Evolutionary conservation across 2,888 invertebrate genomes (phyloP), one percentile per base, ranked within the genome.

Genomic region (Danaus chrysippus): DNA sequence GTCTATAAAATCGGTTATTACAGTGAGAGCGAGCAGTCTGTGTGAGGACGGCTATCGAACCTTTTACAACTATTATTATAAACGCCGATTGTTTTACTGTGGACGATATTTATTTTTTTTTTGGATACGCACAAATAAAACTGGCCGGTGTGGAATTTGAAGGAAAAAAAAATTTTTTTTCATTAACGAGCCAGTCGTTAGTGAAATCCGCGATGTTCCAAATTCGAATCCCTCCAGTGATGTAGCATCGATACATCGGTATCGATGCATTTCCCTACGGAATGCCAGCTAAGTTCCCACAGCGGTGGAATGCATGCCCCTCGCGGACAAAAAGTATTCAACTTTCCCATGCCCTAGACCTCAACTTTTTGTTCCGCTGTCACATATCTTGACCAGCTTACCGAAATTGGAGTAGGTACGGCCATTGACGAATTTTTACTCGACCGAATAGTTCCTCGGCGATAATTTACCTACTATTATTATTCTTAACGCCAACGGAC

Each of bases 271-370:
- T 87, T 87, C 86, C 86, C 85, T 86, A 76, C 66, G 83, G 88
- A 87, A 90, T 89, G 84, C 81, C 76, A 87, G 87, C 57, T 63
- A 56, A 57, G 70, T 89, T 90, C 90, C 87, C 90, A 91, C 84
- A 87, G 79, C 84, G 85, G 79, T 63, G 68, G 72, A 71, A 73
- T 72, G 64, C 71, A 68, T 66, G 66, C 65, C 56, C 58, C 61
- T 64, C 79, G 79, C 70, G 76, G 74, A 78, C 86, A 90, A 90
- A 90, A 90, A 89, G 79, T 80, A 70, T 82, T 83, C 73, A 74
- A 81, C 87, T 90, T 87, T 90, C 90, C 87, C 89, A 90, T 86
- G 86, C 79, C 78, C 54, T 46, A 44, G 49, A 55, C 57, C 49
- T 42, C n/a, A 12, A n/a, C 42, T 52, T 41, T 58, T 58, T 23